Conservation (phyloP, 2,888 invertebrate species). For the Melolontha melolontha region DNA sequence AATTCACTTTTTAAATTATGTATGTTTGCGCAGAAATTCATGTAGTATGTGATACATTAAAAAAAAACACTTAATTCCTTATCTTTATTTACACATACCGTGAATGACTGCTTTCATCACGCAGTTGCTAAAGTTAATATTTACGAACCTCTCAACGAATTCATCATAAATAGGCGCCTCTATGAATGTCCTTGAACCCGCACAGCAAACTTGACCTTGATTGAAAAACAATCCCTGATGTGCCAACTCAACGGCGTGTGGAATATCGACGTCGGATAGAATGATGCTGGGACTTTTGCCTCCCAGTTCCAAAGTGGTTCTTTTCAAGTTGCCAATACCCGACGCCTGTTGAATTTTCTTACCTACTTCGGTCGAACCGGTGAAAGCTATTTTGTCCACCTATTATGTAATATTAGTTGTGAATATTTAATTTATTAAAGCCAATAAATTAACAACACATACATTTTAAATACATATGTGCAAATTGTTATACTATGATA, state of each 20-base stretch:
- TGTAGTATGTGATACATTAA: too few relatives aligned
- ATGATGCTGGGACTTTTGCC: conserved; percentile 92
- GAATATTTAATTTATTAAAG: not conserved
- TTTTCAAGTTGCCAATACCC: conserved; percentile 81
- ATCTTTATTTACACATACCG: too few relatives aligned
- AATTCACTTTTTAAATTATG: too few relatives aligned
- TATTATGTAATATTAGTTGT: conserved; percentile 53
- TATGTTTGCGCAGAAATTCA: too few relatives aligned
- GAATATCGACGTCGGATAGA: conserved; percentile 85
- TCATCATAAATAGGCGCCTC: conserved; percentile 92
- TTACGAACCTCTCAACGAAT: conserved; percentile 75
- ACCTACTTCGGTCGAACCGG: conserved; percentile 90
- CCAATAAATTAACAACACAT: not conserved
- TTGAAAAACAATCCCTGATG: conserved; percentile 93
- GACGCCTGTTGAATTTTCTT: conserved; percentile 85
- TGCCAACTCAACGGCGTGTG: conserved; percentile 83
- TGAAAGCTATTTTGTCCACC: conserved; percentile 93
- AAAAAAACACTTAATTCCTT: too few relatives aligned
- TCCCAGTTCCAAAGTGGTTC: conserved; percentile 91
- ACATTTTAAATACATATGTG: too few relatives aligned
- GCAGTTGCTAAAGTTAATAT: not conserved
- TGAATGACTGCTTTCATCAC: not conserved
- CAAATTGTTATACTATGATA: too few relatives aligned
- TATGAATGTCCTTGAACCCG: conserved; percentile 91
- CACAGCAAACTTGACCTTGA: conserved; percentile 91